Base-by-base conservation (phyloP, 2,888 invertebrate genomes). In the Dryobota labecula region DNA sequence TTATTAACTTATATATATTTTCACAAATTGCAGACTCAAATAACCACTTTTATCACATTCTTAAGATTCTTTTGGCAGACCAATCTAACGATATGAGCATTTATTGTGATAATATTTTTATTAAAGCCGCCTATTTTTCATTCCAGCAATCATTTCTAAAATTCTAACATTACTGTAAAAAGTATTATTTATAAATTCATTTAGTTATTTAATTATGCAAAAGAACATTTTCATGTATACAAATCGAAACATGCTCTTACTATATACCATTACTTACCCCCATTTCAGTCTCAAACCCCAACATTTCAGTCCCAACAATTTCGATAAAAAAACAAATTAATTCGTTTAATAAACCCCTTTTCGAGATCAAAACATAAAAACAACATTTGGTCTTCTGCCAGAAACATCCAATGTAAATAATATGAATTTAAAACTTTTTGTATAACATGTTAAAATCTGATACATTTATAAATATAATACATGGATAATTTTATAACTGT, bases 331-430 rank as follows among this genome's bases (percentile, higher is more conserved):
- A 67, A 58, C n/a, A 66, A 18, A 62, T 49, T 56, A 61, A 53
- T 61, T 71, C n/a, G 8, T 67, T 67, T 61, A 53, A 57, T 63
- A 71, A 67, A 73, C 71, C 33, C 18, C 45, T 80, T 76, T 76
- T 66, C 88, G 91, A 91, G 91, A 92, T 91, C 91, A 91, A 86
- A 86, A 76, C 73, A 58, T 79, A 63, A 81, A 84, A 84, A 73
- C 36, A 88, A 85, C 53, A 68, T 86, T 88, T 92, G 90, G 90
- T 92, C 89, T 85, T 88, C 88, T 88, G 86, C 88, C 80, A 73
- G 47, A 67, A 53, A 66, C 80, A 27, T 80, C 62, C 76, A 78
- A 78, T 63, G 57, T 66, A 80, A 82, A 83, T 76, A 54, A 80
- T 63, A 73, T 74, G 60, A 83, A 71, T 80, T 81, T 70, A 82